A percentile compares a stretch with the other conserved stretches of the same genome.
These are phyloP conservation scores for Drosophila fulvimacula DNA, from an alignment of 2,888 invertebrate species.

Conservation along the genomic window DNA sequence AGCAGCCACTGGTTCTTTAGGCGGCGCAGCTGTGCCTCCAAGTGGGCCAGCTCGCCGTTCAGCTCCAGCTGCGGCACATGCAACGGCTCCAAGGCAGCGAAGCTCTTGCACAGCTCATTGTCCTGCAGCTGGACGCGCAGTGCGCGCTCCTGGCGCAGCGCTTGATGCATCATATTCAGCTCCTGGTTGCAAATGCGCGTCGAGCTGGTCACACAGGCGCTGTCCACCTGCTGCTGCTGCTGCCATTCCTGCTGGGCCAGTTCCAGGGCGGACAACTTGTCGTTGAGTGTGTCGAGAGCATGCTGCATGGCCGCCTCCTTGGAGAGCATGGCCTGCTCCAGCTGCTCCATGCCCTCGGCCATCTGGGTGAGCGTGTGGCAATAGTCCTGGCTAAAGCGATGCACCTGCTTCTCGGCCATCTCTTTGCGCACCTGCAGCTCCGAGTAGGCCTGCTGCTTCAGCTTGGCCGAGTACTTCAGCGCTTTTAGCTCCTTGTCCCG, in stretches of 20 bases:
- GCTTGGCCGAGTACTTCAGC: conserved; percentile 92
- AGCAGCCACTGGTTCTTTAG: conserved; percentile 79
- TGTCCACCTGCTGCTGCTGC: conserved; percentile 88
- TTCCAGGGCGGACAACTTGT: conserved; percentile 95
- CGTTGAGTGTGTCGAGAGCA: conserved; percentile 95
- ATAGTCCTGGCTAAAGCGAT: conserved; percentile 86
- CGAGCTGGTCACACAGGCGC: conserved; percentile 75
- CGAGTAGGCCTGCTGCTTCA: conserved; percentile 95
- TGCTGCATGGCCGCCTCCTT: conserved; percentile 98
- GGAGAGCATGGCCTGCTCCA: conserved; percentile 88
- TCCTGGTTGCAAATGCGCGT: conserved; percentile 69
- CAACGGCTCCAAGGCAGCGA: conserved; percentile 86
- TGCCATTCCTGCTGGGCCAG: conserved; percentile 94
- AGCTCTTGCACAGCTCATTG: conserved; percentile 85
- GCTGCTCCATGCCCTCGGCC: conserved; percentile 88
- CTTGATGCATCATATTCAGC: conserved; percentile 65
- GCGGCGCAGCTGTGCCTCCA: conserved; percentile 79
- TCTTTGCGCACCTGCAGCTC: conserved; percentile 96
- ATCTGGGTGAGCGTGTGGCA: conserved; percentile 60
- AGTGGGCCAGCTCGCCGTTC: conserved; percentile 61
- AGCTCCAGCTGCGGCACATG: conserved; percentile 84
- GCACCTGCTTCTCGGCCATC: conserved; percentile 94
- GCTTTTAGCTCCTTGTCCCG: conserved; percentile 97
- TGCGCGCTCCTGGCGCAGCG: conserved; percentile 85
- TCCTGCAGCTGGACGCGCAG: conserved; percentile 86